A percentile compares a stretch with the other conserved stretches of the same genome.
phyloP scores from a whole-genome alignment of 2,113 vertebrate species.

The Mustela lutreola region DNA sequence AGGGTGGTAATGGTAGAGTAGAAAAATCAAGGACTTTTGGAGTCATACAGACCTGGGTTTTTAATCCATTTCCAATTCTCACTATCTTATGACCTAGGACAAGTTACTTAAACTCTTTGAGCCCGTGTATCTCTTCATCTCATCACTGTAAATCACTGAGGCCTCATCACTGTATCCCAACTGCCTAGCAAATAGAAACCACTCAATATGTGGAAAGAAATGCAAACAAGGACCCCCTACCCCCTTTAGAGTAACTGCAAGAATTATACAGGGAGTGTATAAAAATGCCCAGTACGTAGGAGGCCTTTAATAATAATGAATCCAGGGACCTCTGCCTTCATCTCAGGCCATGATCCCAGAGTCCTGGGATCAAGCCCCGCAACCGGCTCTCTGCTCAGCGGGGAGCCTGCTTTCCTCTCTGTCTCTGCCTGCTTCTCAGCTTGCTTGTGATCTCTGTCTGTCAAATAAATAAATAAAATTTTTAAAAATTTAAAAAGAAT shows the following conservation, averaged over 20 bases:
- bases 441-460: too few relatives aligned
- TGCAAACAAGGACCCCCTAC: slow-evolving; percentile 27
- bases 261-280: slow-evolving; percentile 29
- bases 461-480: too few relatives aligned
- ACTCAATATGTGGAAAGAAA: slow-evolving; percentile 50
- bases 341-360: too few relatives aligned
- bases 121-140: slow-evolving; percentile 12
- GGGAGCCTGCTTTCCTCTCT: too few relatives aligned
- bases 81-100: slow-evolving; percentile 48
- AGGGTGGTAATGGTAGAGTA: background rate
- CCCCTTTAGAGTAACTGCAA: background rate
- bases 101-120: slow-evolving; percentile 51
- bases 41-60: slow-evolving; percentile 33
- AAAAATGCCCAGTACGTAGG: slow-evolving; percentile 45
- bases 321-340: background rate
- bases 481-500: too few relatives aligned
- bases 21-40: slow-evolving; percentile 56
- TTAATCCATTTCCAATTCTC: slow-evolving; percentile 63
- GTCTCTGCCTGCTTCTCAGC: too few relatives aligned
- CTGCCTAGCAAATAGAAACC: slow-evolving; percentile 21
- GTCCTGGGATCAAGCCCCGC: too few relatives aligned
- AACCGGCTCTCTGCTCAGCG: too few relatives aligned
- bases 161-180: slow-evolving; percentile 28
- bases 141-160: slow-evolving; percentile 20
- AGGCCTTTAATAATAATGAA: slow-evolving; percentile 53